A percentile compares a stretch with the other conserved stretches of the same genome.
Conservation (phyloP, 2,113 vertebrate genomes). For the Cavia aperea region DNA sequence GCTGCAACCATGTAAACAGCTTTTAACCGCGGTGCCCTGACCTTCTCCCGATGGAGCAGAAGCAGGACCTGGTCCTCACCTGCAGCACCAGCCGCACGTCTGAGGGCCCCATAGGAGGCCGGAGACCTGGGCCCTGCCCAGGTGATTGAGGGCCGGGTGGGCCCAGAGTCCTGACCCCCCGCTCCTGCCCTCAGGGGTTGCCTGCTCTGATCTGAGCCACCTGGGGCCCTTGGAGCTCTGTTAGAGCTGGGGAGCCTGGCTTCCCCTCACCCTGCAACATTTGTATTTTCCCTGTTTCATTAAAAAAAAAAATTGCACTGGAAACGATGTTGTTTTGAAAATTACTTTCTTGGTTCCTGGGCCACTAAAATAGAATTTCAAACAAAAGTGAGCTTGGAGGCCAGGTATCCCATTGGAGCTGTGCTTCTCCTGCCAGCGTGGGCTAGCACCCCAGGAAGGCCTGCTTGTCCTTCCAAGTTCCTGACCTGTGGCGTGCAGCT, state of each 20-base stretch:
- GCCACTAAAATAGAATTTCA: background rate
- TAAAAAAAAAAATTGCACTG: background rate
- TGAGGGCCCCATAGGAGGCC: background rate
- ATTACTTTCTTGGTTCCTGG: slow-evolving; percentile 23
- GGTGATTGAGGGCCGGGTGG: background rate
- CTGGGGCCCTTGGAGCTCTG: background rate
- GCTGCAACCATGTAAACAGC: background rate
- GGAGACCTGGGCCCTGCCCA: background rate
- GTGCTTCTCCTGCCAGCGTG: background rate
- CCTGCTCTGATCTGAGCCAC: background rate
- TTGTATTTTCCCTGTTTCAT: background rate
- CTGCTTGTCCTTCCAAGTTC: background rate
- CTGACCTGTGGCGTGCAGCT: background rate
- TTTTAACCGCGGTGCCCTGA: background rate
- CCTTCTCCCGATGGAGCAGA: background rate
- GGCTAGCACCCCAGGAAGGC: background rate
- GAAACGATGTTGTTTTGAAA: background rate
- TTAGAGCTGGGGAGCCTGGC: background rate
- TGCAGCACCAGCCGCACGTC: background rate
- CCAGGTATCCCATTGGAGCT: background rate
- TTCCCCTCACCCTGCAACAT: background rate
- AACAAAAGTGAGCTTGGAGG: background rate
- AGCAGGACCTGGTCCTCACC: background rate
- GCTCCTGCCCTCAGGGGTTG: too few species aligned
- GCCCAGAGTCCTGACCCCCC: background rate